Base-by-base conservation (phyloP, 2,888 invertebrate genomes). In the Formica aserva region DNA sequence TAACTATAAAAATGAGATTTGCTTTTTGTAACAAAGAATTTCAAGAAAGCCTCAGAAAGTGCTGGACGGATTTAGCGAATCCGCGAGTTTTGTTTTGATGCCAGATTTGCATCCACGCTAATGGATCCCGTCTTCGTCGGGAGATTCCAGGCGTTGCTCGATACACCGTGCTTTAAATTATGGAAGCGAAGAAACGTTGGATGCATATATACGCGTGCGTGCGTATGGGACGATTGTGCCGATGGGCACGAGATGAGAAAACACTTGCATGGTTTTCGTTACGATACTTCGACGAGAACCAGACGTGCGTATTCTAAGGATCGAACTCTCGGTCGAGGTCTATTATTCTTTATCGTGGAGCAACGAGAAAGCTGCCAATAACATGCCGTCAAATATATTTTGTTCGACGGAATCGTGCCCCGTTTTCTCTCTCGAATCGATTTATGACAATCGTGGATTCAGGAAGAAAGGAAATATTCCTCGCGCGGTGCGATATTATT, bases 251-350 rank as follows among this genome's bases (percentile, higher is more conserved):
- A 78, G 57, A 45, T 32, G 78, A 71, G 72, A 60, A 78, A 60
- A 72, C 18, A 22, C 32, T 57, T 18, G 55, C 38, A 78, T 29
- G 41, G 78, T 32, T 78, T 57, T 71, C 71, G 45, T 78, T 60
- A 60, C 67, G 60, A 71, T 78, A 52, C 48, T 71, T 57, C 22
- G 78, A 78, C 67, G 65, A 52, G 69, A 63, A 63, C 41, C 81
- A 72, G 88, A 87, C 89, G 84, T 75, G 87, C 86, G 80, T 84
- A 83, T 63, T 82, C 87, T 86, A 86, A 86, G 52, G 26, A 48
- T 38, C 38, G 26, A 41, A 35, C 22, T 57, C 52, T 67, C 35
- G 29, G 1, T 11, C 41, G 60, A 32, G 67, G 63, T 48, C 86
- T 85, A 88, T 83, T 85, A 88, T 87, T 82, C 55, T 82, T 84